These are phyloP conservation scores for Thaumetopoea pityocampa DNA, from an alignment of 1,140 invertebrate genomes.

Conservation along the genomic window DNA sequence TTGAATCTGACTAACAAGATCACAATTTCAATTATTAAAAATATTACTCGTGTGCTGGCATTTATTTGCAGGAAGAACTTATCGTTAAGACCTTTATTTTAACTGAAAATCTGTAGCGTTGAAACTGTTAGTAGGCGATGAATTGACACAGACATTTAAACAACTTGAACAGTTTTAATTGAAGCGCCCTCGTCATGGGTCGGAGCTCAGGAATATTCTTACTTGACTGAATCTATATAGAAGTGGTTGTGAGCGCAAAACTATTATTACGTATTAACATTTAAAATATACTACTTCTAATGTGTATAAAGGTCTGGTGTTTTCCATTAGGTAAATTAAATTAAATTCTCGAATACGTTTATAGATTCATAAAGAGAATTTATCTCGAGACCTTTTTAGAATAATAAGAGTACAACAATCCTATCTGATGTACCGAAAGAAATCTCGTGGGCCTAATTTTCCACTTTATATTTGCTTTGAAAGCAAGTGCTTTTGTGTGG, in stretches of 20 bases:
- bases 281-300: slow-evolving; percentile 17
- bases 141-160: slow-evolving; percentile 57
- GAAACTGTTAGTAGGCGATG: slow-evolving; percentile 27
- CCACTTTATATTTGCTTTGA: too few relatives aligned
- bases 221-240: slow-evolving; percentile 20
- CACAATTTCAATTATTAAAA: too few relatives aligned
- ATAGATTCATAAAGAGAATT: slow-evolving; percentile 31
- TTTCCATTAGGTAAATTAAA: slow-evolving; percentile 45
- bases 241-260: slow-evolving; percentile 34
- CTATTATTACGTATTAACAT: slow-evolving; percentile 15
- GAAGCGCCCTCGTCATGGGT: slow-evolving; percentile 48
- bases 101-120: slow-evolving; percentile 19
- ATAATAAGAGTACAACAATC: too few relatives aligned
- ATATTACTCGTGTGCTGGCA: too few relatives aligned
- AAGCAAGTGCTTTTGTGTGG: too few relatives aligned
- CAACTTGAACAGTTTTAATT: slow-evolving; percentile 67
- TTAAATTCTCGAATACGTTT: slow-evolving; percentile 24
- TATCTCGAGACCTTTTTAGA: slow-evolving; percentile 9
- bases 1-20: too few relatives aligned
- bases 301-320: slow-evolving; percentile 18
- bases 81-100: slow-evolving; percentile 18
- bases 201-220: slow-evolving; percentile 12
- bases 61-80: slow-evolving; percentile 2
- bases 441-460: too few relatives aligned
- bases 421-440: too few relatives aligned